A percentile compares a stretch with the other conserved stretches of the same genome.
phyloP scores from a whole-genome alignment of 1,140 invertebrate genomes.

The Epicauta chinensis region DNA sequence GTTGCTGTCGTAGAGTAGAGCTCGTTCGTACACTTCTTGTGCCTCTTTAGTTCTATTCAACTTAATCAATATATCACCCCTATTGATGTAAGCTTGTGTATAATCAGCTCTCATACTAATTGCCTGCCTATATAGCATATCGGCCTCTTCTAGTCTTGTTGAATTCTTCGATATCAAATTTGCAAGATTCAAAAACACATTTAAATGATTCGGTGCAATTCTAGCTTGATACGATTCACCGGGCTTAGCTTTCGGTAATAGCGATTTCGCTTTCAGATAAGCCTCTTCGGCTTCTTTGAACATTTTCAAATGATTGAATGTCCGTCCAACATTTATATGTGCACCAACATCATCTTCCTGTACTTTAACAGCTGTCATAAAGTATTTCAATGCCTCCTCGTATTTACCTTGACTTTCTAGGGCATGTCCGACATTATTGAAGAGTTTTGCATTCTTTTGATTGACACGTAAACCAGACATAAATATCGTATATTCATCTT shows the following conservation, averaged over 20 bases:
- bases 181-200: conserved; percentile 92
- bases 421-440: conserved; percentile 95
- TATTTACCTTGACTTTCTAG: conserved; percentile 80
- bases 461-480: conserved; percentile 88
- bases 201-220: conserved; percentile 93
- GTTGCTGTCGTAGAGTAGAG: conserved; percentile 85
- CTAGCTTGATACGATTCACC: conserved; percentile 92
- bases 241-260: conserved; percentile 84
- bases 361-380: conserved; percentile 86
- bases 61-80: conserved; percentile 93
- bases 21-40: conserved; percentile 89
- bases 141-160: conserved; percentile 86
- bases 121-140: conserved; percentile 86
- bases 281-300: conserved; percentile 89
- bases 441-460: conserved; percentile 88
- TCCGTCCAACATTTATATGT: conserved; percentile 93
- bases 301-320: conserved; percentile 87
- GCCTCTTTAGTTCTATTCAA: conserved; percentile 92
- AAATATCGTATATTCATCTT: conserved; percentile 88
- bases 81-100: conserved; percentile 94
- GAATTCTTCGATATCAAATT: conserved; percentile 92
- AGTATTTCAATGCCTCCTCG: conserved; percentile 82
- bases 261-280: conserved; percentile 80
- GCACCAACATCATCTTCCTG: conserved; percentile 93
- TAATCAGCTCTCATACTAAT: conserved; percentile 97